A percentile compares a stretch with the other conserved stretches of the same genome.
Conservation (phyloP, 1,140 invertebrate genomes). For the Cyclina sinensis region DNA sequence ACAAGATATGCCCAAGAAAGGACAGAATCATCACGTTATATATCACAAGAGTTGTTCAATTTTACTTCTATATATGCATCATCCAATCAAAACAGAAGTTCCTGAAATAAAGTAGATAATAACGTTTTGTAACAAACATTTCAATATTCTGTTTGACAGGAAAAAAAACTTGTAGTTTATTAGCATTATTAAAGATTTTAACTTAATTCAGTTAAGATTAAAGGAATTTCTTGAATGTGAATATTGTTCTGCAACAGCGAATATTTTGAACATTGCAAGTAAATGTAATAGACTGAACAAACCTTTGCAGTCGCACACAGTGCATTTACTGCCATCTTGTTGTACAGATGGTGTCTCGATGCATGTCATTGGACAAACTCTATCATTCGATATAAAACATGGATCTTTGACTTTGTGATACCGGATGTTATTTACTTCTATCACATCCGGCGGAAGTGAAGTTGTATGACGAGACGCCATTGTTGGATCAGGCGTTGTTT, state of each 20-base stretch:
- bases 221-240: not conserved
- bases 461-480: not conserved
- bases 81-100: slow-evolving; percentile 43
- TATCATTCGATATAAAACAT: slow-evolving; percentile 43
- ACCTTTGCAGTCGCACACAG: slow-evolving; percentile 59
- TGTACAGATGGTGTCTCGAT: not conserved
- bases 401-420: slow-evolving; percentile 58
- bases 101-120: slow-evolving; percentile 21
- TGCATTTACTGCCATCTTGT: slow-evolving; percentile 43
- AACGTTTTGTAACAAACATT: not conserved
- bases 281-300: not conserved
- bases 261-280: too few relatives aligned
- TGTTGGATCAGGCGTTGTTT: slow-evolving; percentile 4
- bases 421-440: slow-evolving; percentile 56
- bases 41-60: not conserved
- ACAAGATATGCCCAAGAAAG: not conserved
- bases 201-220: not conserved
- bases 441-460: slow-evolving; percentile 32
- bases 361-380: slow-evolving; percentile 57
- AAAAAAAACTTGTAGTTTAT: not conserved
- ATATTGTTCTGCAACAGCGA: not conserved
- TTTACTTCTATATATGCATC: not conserved
- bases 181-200: not conserved
- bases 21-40: not conserved
- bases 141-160: not conserved